Conservation (phyloP, 23 tunicate species). For the Trididemnum nubilum region DNA sequence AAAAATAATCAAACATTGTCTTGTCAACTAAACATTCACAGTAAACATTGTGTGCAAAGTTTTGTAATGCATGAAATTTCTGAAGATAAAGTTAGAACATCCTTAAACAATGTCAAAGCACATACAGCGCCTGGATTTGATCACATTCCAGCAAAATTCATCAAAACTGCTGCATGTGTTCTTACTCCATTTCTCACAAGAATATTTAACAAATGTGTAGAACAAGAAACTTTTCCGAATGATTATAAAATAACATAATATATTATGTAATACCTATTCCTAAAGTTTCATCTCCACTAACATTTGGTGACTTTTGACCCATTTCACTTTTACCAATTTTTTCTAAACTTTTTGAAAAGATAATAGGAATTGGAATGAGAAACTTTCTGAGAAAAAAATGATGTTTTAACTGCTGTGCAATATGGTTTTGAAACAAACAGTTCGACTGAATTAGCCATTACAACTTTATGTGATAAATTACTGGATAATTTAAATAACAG, state of each 20-base stretch:
- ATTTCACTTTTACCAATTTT: background rate
- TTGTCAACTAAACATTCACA: constrained; percentile 83
- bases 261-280: background rate
- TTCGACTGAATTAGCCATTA: background rate
- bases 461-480: background rate
- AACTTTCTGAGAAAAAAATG: no score
- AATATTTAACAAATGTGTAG: background rate
- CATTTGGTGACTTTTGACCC: background rate
- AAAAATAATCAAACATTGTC: constrained; percentile 91
- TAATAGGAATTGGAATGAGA: background rate
- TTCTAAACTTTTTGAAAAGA: background rate
- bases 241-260: background rate
- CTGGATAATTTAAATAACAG: background rate
- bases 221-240: background rate
- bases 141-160: background rate
- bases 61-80: constrained; percentile 13
- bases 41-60: constrained; percentile 85
- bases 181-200: background rate
- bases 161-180: background rate
- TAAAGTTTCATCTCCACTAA: background rate
- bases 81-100: background rate
- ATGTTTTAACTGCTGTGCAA: background rate
- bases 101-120: background rate
- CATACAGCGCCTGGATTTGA: background rate
- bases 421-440: background rate